Evolutionary conservation across 2,113 vertebrate species (phyloP).

Genomic region (Elachura formosa): DNA sequence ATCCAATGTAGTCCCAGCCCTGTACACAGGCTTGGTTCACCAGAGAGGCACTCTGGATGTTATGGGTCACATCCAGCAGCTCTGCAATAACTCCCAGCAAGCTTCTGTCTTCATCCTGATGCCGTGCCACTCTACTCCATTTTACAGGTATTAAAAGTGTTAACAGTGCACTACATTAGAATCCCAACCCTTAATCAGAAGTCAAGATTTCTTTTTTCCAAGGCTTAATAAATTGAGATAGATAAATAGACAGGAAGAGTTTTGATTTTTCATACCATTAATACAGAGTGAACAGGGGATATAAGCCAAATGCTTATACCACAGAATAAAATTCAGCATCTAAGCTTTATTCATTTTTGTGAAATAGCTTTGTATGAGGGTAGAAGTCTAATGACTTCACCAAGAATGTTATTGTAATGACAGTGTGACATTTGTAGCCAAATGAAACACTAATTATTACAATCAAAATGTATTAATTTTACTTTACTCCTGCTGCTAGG

Average conservation of each 20-base stretch:
- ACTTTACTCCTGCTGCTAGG: background rate
- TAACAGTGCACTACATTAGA: background rate
- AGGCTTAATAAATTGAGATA: background rate
- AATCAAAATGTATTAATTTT: background rate
- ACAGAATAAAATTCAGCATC: background rate
- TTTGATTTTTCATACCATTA: background rate
- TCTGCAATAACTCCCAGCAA: conserved; percentile 61
- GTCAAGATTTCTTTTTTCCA: background rate
- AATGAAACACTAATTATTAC: background rate
- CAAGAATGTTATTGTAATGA: no score
- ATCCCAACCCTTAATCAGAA: background rate
- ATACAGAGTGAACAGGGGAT: background rate
- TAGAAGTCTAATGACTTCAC: background rate
- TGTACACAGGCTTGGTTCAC: conserved; percentile 91
- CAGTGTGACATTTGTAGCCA: background rate
- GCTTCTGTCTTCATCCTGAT: conserved; percentile 84
- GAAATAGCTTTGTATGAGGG: background rate
- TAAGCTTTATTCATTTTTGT: background rate
- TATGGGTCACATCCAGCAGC: conserved; percentile 80
- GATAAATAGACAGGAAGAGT: background rate
- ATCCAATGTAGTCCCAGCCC: conserved; percentile 77
- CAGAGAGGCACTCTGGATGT: conserved; percentile 91
- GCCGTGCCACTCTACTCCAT: conserved; percentile 95
- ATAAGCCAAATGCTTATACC: background rate
- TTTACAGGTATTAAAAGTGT: conserved; percentile 83